A percentile compares a stretch with the other conserved stretches of the same genome.
phyloP scores from a whole-genome alignment of 2,113 vertebrate species.

The Cygnus buccinator region DNA sequence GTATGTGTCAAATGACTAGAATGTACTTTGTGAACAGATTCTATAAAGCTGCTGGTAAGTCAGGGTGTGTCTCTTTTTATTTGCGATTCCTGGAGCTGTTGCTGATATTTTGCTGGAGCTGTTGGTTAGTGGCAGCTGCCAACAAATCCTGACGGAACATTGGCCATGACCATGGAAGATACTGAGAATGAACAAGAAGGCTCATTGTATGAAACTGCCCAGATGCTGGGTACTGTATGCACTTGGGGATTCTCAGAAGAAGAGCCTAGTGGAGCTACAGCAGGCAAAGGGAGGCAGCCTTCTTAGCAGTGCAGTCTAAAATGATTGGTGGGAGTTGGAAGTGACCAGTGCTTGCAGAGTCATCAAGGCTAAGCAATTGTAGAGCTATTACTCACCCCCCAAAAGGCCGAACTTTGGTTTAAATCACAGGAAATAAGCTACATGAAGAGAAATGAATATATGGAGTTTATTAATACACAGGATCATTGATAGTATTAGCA shows the following conservation, averaged over 20 bases:
- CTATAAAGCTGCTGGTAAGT: neutral
- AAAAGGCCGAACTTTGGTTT: neutral
- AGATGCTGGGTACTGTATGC: rapidly evolving
- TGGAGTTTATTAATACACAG: rapidly evolving
- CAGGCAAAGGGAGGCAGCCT: neutral
- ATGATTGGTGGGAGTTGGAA: neutral
- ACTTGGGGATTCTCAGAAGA: neutral
- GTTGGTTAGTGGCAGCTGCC: neutral
- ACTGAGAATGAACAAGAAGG: neutral
- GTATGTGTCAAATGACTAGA: neutral
- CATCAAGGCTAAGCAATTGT: neutral
- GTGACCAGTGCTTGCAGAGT: rapidly evolving
- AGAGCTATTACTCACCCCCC: neutral
- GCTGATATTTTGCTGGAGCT: neutral
- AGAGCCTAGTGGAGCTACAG: neutral
- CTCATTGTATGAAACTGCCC: neutral
- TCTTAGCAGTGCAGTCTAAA: neutral
- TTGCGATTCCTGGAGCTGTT: neutral
- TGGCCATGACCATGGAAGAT: neutral
- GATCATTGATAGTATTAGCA: neutral
- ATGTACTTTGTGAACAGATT: neutral
- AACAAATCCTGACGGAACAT: neutral
- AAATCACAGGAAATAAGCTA: neutral
- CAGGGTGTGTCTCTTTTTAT: neutral
- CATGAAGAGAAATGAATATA: neutral